phyloP scores from a whole-genome alignment of 2,113 vertebrate genomes.

The Tylochromis polylepis region DNA sequence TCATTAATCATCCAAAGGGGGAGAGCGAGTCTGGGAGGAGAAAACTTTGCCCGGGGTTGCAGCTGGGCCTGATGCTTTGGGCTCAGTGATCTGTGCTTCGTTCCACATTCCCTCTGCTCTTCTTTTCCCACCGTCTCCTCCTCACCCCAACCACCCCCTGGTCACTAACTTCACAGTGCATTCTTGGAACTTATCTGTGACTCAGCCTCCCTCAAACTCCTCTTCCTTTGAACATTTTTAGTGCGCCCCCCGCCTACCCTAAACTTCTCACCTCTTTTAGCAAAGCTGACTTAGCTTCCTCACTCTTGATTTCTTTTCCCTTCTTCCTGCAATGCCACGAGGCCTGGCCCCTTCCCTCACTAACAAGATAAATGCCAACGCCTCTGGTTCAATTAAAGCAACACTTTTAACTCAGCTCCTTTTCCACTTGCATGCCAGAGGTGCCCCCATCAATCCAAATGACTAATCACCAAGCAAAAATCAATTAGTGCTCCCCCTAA shows the following conservation, averaged over 20 bases:
- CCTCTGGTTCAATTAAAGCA: constrained; percentile 54
- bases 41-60: neutral
- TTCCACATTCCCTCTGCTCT: constrained; percentile 16
- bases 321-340: neutral
- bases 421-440: constrained; percentile 11
- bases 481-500: constrained; percentile 53
- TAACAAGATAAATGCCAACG: constrained; percentile 25
- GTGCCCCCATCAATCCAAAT: constrained; percentile 44
- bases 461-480: constrained; percentile 49
- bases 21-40: neutral
- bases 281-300: neutral
- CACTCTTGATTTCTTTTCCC: neutral
- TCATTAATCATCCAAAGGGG: constrained; percentile 47
- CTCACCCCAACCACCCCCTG: neutral
- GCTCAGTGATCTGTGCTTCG: constrained; percentile 6
- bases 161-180: neutral
- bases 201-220: constrained; percentile 1
- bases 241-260: neutral
- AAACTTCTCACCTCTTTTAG: neutral
- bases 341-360: neutral
- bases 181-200: neutral
- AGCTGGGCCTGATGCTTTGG: neutral
- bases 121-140: neutral
- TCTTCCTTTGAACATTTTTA: neutral
- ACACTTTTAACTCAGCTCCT: constrained; percentile 43